phyloP scores from a whole-genome alignment of 2,113 vertebrate genomes.

The Triplophysa siluroides region DNA sequence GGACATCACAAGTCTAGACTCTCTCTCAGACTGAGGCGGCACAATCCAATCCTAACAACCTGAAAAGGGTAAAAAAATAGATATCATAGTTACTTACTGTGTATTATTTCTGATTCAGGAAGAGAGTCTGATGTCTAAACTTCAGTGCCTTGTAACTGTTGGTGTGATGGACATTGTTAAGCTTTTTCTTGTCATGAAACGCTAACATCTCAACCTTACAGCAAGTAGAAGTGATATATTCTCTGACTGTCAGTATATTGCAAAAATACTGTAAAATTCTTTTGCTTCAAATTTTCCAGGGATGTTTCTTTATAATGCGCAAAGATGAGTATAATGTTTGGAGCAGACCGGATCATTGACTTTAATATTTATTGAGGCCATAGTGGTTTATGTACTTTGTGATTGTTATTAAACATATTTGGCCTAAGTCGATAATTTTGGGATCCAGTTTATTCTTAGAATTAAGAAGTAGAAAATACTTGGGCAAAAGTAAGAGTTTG shows the following conservation, averaged over 20 bases:
- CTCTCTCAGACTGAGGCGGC: not conserved
- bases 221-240: not conserved
- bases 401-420: slow-evolving; percentile 9
- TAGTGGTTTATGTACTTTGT: not conserved
- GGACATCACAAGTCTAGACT: slow-evolving; percentile 25
- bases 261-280: not conserved
- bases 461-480: no score
- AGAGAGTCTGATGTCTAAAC: not conserved
- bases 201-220: not conserved
- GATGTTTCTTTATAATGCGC: not conserved
- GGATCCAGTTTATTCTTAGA: not conserved
- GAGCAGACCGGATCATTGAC: not conserved
- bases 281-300: not conserved
- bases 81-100: not conserved
- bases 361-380: slow-evolving; percentile 1
- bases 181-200: slow-evolving; percentile 13
- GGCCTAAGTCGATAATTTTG: not conserved
- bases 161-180: not conserved
- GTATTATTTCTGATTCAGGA: not conserved
- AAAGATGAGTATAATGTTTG: not conserved
- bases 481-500: no score
- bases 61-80: not conserved
- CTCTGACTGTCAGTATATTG: slow-evolving; percentile 1
- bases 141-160: not conserved
- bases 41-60: not conserved